Conservation (phyloP, 2,888 invertebrate species). For the Xestia ashworthii region DNA sequence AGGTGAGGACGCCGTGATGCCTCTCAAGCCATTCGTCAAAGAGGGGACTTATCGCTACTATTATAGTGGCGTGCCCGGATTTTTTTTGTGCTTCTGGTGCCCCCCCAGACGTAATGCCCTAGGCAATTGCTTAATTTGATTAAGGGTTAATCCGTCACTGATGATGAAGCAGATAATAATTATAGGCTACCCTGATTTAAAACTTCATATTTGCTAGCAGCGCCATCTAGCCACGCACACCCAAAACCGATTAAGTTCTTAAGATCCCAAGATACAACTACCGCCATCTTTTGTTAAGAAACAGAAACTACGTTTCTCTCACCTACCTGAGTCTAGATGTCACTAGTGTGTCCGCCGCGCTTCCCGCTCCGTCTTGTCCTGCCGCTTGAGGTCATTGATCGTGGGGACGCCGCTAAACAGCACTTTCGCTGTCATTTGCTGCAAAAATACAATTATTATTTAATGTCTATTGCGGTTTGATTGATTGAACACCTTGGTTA, state of each 20-base stretch:
- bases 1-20: too few relatives aligned
- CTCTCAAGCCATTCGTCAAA: too few relatives aligned
- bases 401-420: constrained; percentile 93
- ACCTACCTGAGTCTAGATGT: constrained; percentile 79
- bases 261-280: not conserved
- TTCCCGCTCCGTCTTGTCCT: constrained; percentile 92
- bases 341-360: constrained; percentile 90
- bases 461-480: constrained; percentile 37
- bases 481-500: constrained; percentile 31
- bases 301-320: constrained; percentile 46
- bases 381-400: constrained; percentile 93
- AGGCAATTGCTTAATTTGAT: too few relatives aligned
- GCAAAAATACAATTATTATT: constrained; percentile 69
- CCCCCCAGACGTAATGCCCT: too few relatives aligned
- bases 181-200: not conserved
- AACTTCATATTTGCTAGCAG: constrained; percentile 8
- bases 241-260: constrained; percentile 22
- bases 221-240: constrained; percentile 63
- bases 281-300: constrained; percentile 61
- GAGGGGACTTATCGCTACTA: too few relatives aligned
- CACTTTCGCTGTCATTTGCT: constrained; percentile 94
- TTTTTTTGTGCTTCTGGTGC: too few relatives aligned
- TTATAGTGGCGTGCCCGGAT: too few relatives aligned
- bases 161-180: not conserved
- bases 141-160: too few relatives aligned